These are phyloP conservation scores for Bathynomus jamesi DNA, from an alignment of 1,140 invertebrate genomes.

Conservation along the genomic window DNA sequence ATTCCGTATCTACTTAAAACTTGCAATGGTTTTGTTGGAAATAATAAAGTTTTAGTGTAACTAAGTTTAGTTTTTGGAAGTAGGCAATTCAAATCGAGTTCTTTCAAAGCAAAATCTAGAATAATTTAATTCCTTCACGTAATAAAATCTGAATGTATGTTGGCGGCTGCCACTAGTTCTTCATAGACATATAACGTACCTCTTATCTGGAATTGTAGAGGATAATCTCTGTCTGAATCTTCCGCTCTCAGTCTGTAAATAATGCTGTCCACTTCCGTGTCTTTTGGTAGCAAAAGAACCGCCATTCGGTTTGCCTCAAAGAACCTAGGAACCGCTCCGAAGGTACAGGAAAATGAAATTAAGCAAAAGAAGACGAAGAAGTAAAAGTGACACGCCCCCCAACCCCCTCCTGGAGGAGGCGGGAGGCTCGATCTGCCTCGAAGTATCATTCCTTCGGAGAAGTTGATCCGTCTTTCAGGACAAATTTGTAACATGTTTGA, in stretches of 20 bases:
- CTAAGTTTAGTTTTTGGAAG: no score
- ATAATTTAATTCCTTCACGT: no score
- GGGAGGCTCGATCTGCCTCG: background rate
- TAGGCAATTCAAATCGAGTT: no score
- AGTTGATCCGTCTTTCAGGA: background rate
- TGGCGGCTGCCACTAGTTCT: no score
- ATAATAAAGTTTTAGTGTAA: no score
- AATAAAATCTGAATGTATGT: no score
- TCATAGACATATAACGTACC: no score
- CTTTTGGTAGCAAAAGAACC: background rate
- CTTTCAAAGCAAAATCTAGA: no score
- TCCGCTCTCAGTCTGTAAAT: slow-evolving; percentile 7
- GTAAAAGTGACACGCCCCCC: background rate
- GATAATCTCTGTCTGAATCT: slow-evolving; percentile 14
- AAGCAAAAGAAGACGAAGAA: background rate
- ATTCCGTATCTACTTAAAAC: no score
- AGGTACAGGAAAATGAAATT: background rate
- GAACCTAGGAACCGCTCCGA: background rate
- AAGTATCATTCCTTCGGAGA: background rate
- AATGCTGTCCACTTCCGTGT: slow-evolving; percentile 11
- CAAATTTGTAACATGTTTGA: no score
- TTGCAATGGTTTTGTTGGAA: no score
- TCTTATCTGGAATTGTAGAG: slow-evolving; percentile 3
- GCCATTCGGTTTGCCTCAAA: slow-evolving; percentile 12
- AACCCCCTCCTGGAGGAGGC: background rate